Base-by-base conservation (phyloP, 2,888 invertebrate species). In the Tyria jacobaeae region DNA sequence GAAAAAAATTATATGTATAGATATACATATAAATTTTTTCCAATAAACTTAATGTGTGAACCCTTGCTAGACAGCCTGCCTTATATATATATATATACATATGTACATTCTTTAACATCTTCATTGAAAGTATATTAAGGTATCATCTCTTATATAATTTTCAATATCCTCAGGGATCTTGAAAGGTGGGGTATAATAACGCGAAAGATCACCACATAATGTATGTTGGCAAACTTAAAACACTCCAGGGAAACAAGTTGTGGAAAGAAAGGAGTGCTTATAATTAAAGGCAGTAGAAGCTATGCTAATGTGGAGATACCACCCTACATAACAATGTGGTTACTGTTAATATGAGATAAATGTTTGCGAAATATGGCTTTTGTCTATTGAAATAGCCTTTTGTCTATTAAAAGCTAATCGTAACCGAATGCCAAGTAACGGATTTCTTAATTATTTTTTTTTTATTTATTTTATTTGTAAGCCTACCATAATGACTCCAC, bases 31-130 rank as follows among this genome's bases (percentile, higher is more conserved):
- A n/a, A n/a, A n/a, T n/a, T n/a, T n/a, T n/a, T n/a, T n/a, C n/a
- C n/a, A n/a, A n/a, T n/a, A n/a, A n/a, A n/a, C n/a, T n/a, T n/a
- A n/a, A n/a, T n/a, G 39, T 59, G 49, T 37, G 39, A 53, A 53
- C 53, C 27, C 6, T 53, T 39, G n/a, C 37, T 15, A 25, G 3
- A 17, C 60, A 64, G 62, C 37, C 14, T 37, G 44, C 50, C 70
- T 73, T 72, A 69, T 62, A 53, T 64, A 70, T 63, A 67, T 73
- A 70, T 72, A 73, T 72, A 55, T 72, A n/a, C n/a, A n/a, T n/a
- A n/a, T n/a, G n/a, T n/a, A n/a, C n/a, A n/a, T n/a, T n/a, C n/a
- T 75, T 70, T 64, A 73, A 57, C 55, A 61, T 52, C 55, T 66
- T 63, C 49, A 67, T 73, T 49, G 62, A 62, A 53, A 64, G 60